Evolutionary conservation across 2,113 vertebrate species (phyloP), one percentile per base, ranked within the genome.

Genomic region (Pelecanoides urinatrix): DNA sequence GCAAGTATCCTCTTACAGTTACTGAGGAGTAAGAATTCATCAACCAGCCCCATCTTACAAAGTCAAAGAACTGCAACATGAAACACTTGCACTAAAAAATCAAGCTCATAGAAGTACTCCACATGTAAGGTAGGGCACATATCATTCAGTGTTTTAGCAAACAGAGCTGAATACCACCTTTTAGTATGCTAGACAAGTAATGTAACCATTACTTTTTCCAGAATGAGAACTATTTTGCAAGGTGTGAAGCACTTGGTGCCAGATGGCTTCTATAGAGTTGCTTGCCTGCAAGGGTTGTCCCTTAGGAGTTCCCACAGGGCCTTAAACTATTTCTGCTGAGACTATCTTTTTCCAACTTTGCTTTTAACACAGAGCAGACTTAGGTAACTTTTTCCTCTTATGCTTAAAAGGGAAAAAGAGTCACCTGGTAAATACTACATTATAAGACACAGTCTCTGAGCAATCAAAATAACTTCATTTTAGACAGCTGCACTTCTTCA

Each of bases 341-440:
- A 66, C 47, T 27, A 80, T 49, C 86, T 77, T 59, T 89, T 56
- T 70, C 94, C 95, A 96, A 10, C 70, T 92, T 42, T 52, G 49
- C 71, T 74, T 89, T 82, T 87, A 94, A 73, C 19, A 25, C 65
- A 88, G 40, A 73, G 52, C 82, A 96, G 40, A 32, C 67, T 77
- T 49, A 2, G 16, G 65, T 82, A 88, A 95, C 58, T 90, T 96
- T 92, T 96, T 79, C 94, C 77, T 71, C 45, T 87, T 29, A 9
- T 3, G 34, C 61, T 85, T 79, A 67, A 95, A 59, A 67, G 40
- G 36, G 53, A 88, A 23, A 20, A 83, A 63, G 29, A 86, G 45
- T 65, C 49, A 85, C 80, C 56, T 61, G 45, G 53, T 66, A 92
- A 94, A 79, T 27, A 13, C 61, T 45, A 14, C 49, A 75, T 67